Conservation (phyloP, 2,888 invertebrate species). For the Harpalus rubripes region DNA sequence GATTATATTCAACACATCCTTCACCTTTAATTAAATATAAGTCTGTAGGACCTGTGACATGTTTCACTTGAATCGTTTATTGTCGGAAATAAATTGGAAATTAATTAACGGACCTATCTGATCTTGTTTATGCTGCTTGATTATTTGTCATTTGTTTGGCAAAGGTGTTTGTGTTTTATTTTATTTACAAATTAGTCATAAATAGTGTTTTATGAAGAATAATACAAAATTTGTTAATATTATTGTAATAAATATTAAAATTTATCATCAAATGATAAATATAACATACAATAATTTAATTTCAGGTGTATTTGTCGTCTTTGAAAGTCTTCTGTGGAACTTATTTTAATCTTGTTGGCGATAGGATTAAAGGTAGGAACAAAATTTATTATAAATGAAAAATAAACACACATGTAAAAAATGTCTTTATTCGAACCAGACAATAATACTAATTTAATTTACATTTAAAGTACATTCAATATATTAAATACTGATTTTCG, state of each 20-base stretch:
- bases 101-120: neutral
- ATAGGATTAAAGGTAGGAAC: neutral
- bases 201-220: too few species aligned
- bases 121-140: too few species aligned
- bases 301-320: neutral
- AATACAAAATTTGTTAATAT: too few species aligned
- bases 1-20: conserved; percentile 24
- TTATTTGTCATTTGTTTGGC: too few species aligned
- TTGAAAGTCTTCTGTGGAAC: neutral
- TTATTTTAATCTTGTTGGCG: too few species aligned
- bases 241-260: too few species aligned
- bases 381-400: conserved; percentile 11
- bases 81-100: neutral
- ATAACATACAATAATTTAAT: too few species aligned
- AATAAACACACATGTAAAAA: conserved; percentile 57
- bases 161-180: too few species aligned
- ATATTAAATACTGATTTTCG: conserved; percentile 66
- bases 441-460: conserved; percentile 61
- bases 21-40: conserved; percentile 35
- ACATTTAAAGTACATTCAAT: conserved; percentile 64
- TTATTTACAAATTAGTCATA: too few species aligned
- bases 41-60: neutral
- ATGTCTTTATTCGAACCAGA: conserved; percentile 64
- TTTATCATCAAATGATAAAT: too few species aligned
- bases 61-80: neutral